These are phyloP conservation scores for Pristionchus pacificus DNA, from an alignment of 1,140 invertebrate genomes.

Conservation along the genomic window DNA sequence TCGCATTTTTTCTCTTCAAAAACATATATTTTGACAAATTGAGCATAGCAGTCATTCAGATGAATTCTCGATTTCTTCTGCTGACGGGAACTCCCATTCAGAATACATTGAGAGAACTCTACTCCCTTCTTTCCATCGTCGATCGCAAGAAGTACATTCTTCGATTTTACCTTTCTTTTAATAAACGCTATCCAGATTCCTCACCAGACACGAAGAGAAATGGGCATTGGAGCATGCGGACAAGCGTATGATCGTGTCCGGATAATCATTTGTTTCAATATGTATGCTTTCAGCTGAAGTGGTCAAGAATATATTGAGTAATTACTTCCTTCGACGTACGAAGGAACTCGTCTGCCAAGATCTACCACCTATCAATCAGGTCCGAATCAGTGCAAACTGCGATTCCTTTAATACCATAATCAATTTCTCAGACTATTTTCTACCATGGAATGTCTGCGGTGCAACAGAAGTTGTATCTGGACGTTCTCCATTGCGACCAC, in stretches of 20 bases:
- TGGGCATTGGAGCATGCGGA: not conserved
- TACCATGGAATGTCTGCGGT: not conserved
- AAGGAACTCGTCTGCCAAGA: not conserved
- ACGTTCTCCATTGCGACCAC: not conserved
- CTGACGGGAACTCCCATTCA: not conserved
- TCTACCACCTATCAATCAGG: not conserved
- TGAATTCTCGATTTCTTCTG: not conserved
- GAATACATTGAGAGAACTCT: not conserved
- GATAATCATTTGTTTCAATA: not conserved
- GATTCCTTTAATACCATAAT: not conserved
- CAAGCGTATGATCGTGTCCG: not conserved
- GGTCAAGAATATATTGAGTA: not conserved
- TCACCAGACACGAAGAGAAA: no score
- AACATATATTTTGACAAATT: not conserved
- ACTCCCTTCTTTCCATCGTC: not conserved
- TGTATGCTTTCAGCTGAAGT: not conserved
- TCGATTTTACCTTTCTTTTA: not conserved
- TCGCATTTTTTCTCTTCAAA: no score
- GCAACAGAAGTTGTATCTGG: not conserved
- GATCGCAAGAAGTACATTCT: not conserved
- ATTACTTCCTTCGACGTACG: not conserved
- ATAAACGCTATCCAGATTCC: not conserved
- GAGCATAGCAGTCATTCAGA: not conserved
- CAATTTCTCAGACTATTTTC: not conserved
- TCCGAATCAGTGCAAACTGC: not conserved